Evolutionary conservation across 2,113 vertebrate species (phyloP).

Genomic region (Ammodytes dubius): DNA sequence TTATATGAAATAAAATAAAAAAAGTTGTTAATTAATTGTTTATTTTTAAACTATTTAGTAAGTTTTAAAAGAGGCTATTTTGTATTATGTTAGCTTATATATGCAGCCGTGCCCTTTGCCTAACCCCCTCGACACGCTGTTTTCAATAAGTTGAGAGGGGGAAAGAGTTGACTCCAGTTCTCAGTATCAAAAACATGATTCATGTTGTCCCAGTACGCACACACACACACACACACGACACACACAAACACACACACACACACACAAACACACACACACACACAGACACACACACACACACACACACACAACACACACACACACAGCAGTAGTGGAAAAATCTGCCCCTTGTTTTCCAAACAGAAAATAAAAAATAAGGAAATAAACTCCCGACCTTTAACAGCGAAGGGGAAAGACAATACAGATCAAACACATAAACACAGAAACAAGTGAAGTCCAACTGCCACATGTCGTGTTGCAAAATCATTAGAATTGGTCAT

Average conservation of each 20-base stretch:
- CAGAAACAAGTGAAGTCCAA: conserved; percentile 61
- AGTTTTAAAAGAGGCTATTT: not conserved
- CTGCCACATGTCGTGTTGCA: conserved; percentile 29
- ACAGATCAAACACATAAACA: conserved; percentile 67
- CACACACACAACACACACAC: not conserved
- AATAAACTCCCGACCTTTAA: conserved; percentile 72
- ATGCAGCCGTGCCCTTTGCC: conserved; percentile 12
- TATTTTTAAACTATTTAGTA: not conserved
- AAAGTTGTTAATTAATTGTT: not conserved
- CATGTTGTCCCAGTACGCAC: conserved; percentile 67
- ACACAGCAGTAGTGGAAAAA: conserved; percentile 75
- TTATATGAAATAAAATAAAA: not conserved
- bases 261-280: no score
- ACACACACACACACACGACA: no score
- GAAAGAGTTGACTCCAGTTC: conserved; percentile 57
- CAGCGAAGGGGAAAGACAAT: conserved; percentile 53
- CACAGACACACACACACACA: no score
- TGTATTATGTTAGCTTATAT: not conserved
- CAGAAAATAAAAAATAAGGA: conserved; percentile 55
- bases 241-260: no score
- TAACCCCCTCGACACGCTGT: conserved; percentile 54
- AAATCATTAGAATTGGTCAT: conserved; percentile 6
- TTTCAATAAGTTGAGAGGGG: conserved; percentile 68
- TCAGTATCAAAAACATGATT: conserved; percentile 73
- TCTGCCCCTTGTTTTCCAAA: conserved; percentile 74